These are phyloP conservation scores for Myoxocephalus aenaeus DNA, from an alignment of 2,797 vertebrate species.

Conservation along the genomic window DNA sequence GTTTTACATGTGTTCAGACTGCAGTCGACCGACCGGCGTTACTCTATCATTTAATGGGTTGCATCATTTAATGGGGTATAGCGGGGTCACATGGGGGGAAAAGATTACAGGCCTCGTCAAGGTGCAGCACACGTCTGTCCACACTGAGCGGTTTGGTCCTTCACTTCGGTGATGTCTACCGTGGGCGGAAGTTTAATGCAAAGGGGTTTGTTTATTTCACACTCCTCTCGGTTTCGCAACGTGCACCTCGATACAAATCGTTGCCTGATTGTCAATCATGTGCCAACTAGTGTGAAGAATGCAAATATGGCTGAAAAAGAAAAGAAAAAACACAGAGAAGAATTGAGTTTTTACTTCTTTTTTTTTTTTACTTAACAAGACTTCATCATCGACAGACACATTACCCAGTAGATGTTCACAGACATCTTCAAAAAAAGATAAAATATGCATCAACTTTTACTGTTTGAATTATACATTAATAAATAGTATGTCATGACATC, in stretches of 20 bases:
- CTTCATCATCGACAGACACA: constrained; percentile 56
- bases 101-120: background rate
- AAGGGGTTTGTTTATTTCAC: constrained; percentile 10
- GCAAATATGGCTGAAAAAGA: background rate
- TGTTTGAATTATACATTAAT: constrained; percentile 48
- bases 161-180: background rate
- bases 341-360: background rate
- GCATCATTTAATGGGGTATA: background rate
- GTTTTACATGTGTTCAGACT: background rate
- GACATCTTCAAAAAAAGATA: constrained; percentile 10
- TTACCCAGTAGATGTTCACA: constrained; percentile 39
- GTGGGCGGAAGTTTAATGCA: background rate
- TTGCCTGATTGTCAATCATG: background rate
- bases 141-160: background rate
- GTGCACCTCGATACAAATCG: background rate
- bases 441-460: constrained; percentile 13
- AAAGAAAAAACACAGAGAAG: background rate
- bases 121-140: background rate
- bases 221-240: background rate
- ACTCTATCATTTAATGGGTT: background rate
- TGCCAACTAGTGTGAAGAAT: background rate
- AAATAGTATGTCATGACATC: constrained; percentile 42
- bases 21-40: background rate
- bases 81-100: background rate
- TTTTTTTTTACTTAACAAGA: constrained; percentile 53